phyloP scores from a whole-genome alignment of 2,888 invertebrate species.

The Stegana nigrithorax region DNA sequence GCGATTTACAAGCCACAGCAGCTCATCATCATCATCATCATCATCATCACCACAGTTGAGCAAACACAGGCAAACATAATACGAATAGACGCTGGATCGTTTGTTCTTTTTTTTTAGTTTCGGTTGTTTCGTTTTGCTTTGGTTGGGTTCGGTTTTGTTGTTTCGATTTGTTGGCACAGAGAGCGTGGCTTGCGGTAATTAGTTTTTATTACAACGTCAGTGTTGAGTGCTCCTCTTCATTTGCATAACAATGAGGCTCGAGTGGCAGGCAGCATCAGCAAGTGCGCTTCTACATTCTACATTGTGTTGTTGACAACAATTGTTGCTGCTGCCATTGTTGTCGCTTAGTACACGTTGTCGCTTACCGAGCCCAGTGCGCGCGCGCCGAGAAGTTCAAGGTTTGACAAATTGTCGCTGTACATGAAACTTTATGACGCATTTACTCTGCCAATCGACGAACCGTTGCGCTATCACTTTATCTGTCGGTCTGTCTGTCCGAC shows the following conservation, averaged over 20 bases:
- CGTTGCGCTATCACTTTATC: conserved; percentile 21
- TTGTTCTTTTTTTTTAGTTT: too few species aligned
- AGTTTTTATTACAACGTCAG: not conserved
- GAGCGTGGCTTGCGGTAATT: not conserved
- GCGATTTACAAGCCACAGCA: not conserved
- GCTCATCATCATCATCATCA: too few species aligned
- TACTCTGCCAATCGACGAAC: conserved; percentile 30
- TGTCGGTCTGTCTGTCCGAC: not conserved
- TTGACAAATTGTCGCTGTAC: conserved; percentile 51
- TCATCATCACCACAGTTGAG: not conserved
- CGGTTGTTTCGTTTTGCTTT: too few species aligned
- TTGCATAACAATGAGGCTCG: conserved; percentile 12
- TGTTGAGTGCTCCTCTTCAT: not conserved
- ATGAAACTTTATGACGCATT: conserved; percentile 21
- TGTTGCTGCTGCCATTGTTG: too few species aligned
- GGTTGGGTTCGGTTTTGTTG: not conserved
- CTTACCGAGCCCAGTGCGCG: too few species aligned
- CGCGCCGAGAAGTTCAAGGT: conserved; percentile 52
- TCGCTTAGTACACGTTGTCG: too few species aligned
- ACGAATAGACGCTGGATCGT: too few species aligned
- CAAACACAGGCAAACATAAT: not conserved
- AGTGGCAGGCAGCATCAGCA: not conserved
- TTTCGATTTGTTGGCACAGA: not conserved
- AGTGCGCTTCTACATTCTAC: too few species aligned
- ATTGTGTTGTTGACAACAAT: too few species aligned